A percentile compares a stretch with the other conserved stretches of the same genome.
Conservation (phyloP, 1,140 invertebrate genomes). For the Drosophila persimilis region DNA sequence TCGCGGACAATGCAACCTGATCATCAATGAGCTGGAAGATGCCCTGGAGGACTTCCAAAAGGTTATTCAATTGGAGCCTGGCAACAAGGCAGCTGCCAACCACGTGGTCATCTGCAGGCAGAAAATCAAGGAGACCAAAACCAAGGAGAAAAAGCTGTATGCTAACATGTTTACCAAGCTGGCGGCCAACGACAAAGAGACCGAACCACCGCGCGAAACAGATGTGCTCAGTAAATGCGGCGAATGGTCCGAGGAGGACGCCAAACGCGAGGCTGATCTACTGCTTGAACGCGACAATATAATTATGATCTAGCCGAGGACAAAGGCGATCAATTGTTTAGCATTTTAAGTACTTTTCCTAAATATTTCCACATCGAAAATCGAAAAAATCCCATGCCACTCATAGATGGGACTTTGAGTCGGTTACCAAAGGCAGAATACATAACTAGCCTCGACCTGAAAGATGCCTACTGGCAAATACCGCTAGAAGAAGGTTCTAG, state of each 20-base stretch:
- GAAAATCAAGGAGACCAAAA: slow-evolving; percentile 89
- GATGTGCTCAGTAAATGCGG: slow-evolving; percentile 87
- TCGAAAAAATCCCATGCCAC: slow-evolving; percentile 19
- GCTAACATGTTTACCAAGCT: slow-evolving; percentile 97
- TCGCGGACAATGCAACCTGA: slow-evolving; percentile 91
- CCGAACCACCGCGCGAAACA: slow-evolving; percentile 57
- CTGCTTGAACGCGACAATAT: slow-evolving; percentile 80
- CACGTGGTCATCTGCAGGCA: slow-evolving; percentile 90
- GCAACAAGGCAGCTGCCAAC: slow-evolving; percentile 90
- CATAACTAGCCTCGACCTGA: not conserved
- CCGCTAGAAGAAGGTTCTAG: too few relatives aligned
- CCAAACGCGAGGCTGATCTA: slow-evolving; percentile 76
- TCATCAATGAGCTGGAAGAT: slow-evolving; percentile 89
- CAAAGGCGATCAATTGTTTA: slow-evolving; percentile 7
- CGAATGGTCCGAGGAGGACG: slow-evolving; percentile 88
- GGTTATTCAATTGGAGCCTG: slow-evolving; percentile 86
- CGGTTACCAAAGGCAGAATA: not conserved
- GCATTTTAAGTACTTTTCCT: slow-evolving; percentile 33
- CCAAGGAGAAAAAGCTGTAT: slow-evolving; percentile 95
- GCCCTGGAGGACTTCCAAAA: slow-evolving; percentile 92
- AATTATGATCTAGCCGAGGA: slow-evolving; percentile 73
- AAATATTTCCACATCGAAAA: slow-evolving; percentile 28
- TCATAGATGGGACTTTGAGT: not conserved
- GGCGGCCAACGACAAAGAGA: slow-evolving; percentile 89
- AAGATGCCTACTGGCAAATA: not conserved